Evolutionary conservation across 2,113 vertebrate genomes (phyloP), one percentile per base, ranked within the genome.

Genomic region (Isichthys henryi): DNA sequence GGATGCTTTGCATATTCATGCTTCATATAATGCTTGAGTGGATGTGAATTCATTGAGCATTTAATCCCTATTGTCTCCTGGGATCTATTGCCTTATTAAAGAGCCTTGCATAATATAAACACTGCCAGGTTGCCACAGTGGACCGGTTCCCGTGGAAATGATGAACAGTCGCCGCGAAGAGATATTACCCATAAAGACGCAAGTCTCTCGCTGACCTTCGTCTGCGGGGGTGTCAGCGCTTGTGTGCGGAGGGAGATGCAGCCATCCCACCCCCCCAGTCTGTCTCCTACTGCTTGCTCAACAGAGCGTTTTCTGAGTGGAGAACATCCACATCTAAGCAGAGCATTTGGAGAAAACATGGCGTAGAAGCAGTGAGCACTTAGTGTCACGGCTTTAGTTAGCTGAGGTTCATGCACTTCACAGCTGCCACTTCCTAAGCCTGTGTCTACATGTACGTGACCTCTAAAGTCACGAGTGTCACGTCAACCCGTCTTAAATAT

Each of bases 11-110:
- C 53, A 87, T 49, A 23, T 87, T 49, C 50, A 58, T 58, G 86
- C 52, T 21, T 58, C 53, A 49, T 49, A 58, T 58, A 58, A 39
- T n/a, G 50, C 53, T 87, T n/a, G 50, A 58, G 86, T 87, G 85
- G 45, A 35, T 86, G 85, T 53, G 23, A 15, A 86, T 86, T 86
- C 49, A 53, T 86, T 58, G 31, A 39, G 52, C 86, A 45, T 87
- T 87, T 87, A 58, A 58, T 58, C 35, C 85, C 53, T 50, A 58
- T 49, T 58, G 86, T 56, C 86, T 50, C 85, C n/a, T 23, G 85
- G 49, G 49, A 86, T 86, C 13, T 31, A 53, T 53, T 86, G 85
- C n/a, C 49, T 87, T 56, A 87, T 87, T 87, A 87, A 87, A 87
- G 86, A 52, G 10, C 46, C 85, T 31, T 35, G 85, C 48, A 86